A percentile compares a stretch with the other conserved stretches of the same genome.
These are phyloP conservation scores for Formica aserva DNA, from an alignment of 2,888 invertebrate genomes.

Conservation along the genomic window DNA sequence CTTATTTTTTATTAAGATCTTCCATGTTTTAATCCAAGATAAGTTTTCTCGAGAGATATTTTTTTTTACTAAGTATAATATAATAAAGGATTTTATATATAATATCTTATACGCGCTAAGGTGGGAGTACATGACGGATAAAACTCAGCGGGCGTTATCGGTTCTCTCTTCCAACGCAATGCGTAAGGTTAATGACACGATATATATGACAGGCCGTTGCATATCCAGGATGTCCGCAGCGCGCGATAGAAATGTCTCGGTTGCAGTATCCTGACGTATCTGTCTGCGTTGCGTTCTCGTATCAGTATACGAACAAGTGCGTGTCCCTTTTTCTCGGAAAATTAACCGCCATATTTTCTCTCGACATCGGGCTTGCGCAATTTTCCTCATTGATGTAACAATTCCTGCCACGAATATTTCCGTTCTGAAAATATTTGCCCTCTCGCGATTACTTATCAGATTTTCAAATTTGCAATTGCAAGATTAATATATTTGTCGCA, in stretches of 20 bases:
- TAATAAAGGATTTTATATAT: not conserved
- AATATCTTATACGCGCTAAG: not conserved
- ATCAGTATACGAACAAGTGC: slow-evolving; percentile 33
- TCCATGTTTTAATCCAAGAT: not conserved
- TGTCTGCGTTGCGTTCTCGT: slow-evolving; percentile 61
- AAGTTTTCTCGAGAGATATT: not conserved
- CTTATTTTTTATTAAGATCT: not conserved
- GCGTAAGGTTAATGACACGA: slow-evolving; percentile 77
- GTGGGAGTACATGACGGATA: slow-evolving; percentile 29
- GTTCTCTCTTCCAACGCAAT: slow-evolving; percentile 68
- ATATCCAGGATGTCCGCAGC: slow-evolving; percentile 78
- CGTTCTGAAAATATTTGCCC: not conserved
- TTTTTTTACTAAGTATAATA: not conserved
- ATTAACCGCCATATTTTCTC: slow-evolving; percentile 57
- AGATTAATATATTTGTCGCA: not conserved
- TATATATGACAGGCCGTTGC: slow-evolving; percentile 57
- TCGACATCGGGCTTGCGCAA: slow-evolving; percentile 36
- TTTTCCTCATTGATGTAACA: slow-evolving; percentile 39
- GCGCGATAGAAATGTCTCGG: slow-evolving; percentile 75
- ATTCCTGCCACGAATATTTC: slow-evolving; percentile 2
- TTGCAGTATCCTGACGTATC: slow-evolving; percentile 71
- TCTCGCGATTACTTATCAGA: slow-evolving; percentile 3
- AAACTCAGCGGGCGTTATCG: slow-evolving; percentile 60
- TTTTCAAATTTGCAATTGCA: slow-evolving; percentile 9
- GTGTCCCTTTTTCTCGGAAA: slow-evolving; percentile 50